A percentile compares a stretch with the other conserved stretches of the same genome.
phyloP scores from a whole-genome alignment of 2,113 vertebrate species.

The Prolemur simus region DNA sequence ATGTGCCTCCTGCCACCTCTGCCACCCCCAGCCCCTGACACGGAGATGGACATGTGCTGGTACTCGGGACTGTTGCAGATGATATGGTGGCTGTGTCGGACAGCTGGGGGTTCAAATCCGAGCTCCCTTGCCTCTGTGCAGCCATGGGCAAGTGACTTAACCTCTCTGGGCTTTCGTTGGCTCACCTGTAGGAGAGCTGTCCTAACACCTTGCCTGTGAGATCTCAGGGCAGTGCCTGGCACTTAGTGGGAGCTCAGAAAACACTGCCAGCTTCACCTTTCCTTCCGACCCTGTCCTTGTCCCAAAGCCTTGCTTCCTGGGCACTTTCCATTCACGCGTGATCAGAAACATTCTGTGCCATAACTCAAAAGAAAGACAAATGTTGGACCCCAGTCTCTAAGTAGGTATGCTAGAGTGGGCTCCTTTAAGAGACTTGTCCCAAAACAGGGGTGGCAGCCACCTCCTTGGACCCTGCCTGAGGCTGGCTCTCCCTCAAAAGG shows the following conservation, averaged over 20 bases:
- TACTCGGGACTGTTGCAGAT: accelerated
- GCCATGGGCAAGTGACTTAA: accelerated
- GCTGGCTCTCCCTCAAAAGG: no score
- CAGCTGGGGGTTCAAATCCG: background rate
- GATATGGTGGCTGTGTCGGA: accelerated
- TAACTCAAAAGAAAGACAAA: background rate
- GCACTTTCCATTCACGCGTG: background rate
- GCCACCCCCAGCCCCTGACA: background rate
- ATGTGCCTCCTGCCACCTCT: no score
- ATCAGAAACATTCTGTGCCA: background rate
- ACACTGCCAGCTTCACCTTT: accelerated
- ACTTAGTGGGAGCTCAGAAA: background rate
- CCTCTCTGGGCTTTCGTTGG: background rate
- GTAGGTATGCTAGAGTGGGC: accelerated
- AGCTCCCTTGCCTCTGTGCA: accelerated
- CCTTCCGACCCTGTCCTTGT: background rate
- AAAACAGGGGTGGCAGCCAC: background rate
- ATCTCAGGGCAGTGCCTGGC: background rate
- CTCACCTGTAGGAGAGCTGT: no score
- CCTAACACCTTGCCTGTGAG: background rate
- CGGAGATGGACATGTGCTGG: background rate
- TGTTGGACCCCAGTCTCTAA: accelerated
- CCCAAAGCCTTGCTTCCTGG: background rate
- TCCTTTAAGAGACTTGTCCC: no score
- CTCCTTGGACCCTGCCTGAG: no score